These are phyloP conservation scores for Daphoenositta chrysoptera DNA, from an alignment of 2,113 vertebrate species.

Conservation along the genomic window DNA sequence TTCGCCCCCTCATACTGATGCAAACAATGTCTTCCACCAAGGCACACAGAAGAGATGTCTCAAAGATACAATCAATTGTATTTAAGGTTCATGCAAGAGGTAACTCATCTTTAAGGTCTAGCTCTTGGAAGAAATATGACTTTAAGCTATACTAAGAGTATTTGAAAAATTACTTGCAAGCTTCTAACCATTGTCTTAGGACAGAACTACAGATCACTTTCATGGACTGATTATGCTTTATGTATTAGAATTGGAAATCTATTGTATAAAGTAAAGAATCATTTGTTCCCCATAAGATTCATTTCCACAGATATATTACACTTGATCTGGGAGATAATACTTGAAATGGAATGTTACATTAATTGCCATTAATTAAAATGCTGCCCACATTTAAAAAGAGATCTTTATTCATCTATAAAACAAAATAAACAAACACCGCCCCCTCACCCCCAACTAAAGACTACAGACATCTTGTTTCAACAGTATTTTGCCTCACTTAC, in stretches of 20 bases:
- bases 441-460: rapidly evolving
- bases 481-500: background rate
- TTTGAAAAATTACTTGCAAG: background rate
- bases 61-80: background rate
- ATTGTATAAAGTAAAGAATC: background rate
- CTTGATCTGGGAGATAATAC: background rate
- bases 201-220: background rate
- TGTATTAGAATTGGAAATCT: background rate
- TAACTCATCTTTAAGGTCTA: background rate
- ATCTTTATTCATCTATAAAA: background rate
- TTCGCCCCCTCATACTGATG: background rate
- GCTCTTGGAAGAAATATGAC: background rate
- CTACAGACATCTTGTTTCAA: background rate
- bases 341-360: background rate
- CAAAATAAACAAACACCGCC: background rate
- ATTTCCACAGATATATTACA: background rate
- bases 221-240: background rate
- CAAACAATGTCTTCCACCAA: background rate
- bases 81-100: background rate
- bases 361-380: background rate
- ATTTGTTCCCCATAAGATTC: background rate
- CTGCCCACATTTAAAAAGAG: background rate
- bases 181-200: background rate
- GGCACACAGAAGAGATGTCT: background rate
- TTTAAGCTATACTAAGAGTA: background rate